Conservation (phyloP, 2,113 vertebrate genomes). For the Cairina moschata region DNA sequence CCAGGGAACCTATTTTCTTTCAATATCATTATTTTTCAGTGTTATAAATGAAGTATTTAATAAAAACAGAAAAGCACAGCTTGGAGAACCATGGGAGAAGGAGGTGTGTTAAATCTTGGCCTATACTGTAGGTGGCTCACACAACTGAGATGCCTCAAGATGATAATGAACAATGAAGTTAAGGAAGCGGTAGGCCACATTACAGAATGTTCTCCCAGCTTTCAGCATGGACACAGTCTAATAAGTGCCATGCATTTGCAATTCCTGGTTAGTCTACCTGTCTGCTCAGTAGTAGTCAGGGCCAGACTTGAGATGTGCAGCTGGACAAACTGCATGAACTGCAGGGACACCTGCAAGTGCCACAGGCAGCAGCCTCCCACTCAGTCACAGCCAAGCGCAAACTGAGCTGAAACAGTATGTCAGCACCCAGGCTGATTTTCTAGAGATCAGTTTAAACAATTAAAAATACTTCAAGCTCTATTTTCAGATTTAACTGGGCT, state of each 20-base stretch:
- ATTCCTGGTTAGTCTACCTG: neutral
- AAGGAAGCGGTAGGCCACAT: neutral
- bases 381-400: neutral
- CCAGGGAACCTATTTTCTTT: neutral
- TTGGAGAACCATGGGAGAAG: neutral
- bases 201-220: neutral
- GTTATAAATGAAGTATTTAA: conserved; percentile 1
- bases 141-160: neutral
- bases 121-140: neutral
- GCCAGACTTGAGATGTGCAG: neutral
- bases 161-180: neutral
- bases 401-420: neutral
- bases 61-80: neutral
- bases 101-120: neutral
- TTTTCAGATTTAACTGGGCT: conserved; percentile 9
- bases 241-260: neutral
- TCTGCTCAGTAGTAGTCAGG: neutral
- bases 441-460: neutral
- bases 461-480: neutral
- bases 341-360: neutral
- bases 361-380: neutral
- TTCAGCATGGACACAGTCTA: neutral
- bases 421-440: neutral
- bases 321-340: neutral
- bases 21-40: neutral